phyloP scores from a whole-genome alignment of 2,797 vertebrate genomes.

The Brachyalestes nurse region DNA sequence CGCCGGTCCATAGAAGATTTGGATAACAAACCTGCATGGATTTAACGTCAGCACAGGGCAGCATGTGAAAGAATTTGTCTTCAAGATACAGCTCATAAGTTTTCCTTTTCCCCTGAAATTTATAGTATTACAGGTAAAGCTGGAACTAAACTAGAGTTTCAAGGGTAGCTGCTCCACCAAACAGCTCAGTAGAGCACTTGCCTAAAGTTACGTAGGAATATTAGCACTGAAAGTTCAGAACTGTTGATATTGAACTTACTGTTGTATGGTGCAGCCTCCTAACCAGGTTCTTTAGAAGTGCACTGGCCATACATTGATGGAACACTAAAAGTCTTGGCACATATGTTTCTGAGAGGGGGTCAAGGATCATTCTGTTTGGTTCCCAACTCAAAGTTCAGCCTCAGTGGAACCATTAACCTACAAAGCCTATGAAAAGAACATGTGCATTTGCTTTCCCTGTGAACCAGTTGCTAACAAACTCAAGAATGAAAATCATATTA shows the following conservation, averaged over 20 bases:
- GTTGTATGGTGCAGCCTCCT: not conserved
- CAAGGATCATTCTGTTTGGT: constrained; percentile 1
- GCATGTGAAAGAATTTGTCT: constrained; percentile 38
- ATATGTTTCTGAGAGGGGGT: not conserved
- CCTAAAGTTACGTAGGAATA: not conserved
- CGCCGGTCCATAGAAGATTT: constrained; percentile 30
- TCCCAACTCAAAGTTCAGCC: constrained; percentile 19
- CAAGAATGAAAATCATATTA: constrained; percentile 37
- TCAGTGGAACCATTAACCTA: constrained; percentile 1
- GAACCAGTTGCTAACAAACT: constrained; percentile 16
- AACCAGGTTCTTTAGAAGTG: not conserved
- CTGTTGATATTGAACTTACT: not conserved
- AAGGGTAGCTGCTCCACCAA: not conserved
- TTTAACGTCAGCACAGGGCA: constrained; percentile 25
- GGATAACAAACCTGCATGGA: constrained; percentile 37
- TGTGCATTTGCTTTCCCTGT: not conserved
- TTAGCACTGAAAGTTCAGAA: not conserved
- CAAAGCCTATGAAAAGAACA: not conserved
- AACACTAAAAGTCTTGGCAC: not conserved
- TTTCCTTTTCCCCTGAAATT: not conserved
- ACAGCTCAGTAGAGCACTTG: not conserved
- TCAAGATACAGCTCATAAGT: not conserved
- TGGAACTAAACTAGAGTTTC: not conserved
- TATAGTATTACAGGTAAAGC: constrained; percentile 1
- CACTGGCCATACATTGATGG: not conserved